phyloP scores from a whole-genome alignment of 2,888 invertebrate genomes.

The Meteorus cinctellus region DNA sequence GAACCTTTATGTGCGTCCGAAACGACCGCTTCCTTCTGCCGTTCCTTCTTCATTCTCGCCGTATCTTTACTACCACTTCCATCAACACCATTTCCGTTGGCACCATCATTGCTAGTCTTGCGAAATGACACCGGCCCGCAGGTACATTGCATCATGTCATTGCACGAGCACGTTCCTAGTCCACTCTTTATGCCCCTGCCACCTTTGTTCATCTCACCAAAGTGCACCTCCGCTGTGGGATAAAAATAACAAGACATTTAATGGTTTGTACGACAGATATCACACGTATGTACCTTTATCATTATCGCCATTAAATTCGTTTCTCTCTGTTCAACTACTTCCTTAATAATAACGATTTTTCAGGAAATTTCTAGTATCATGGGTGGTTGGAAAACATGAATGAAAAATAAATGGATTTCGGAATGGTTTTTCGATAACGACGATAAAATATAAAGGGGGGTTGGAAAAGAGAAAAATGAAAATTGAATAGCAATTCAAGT shows the following conservation, averaged over 20 bases:
- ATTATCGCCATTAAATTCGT: background rate
- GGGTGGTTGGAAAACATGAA: background rate
- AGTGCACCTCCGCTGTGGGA: constrained; percentile 67
- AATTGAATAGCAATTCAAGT: constrained; percentile 56
- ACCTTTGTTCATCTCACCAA: constrained; percentile 71
- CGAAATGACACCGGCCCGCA: constrained; percentile 68
- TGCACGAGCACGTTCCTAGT: constrained; percentile 75
- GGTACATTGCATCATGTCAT: constrained; percentile 71
- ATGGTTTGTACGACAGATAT: background rate
- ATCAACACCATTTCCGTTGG: constrained; percentile 33
- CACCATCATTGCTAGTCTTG: constrained; percentile 43
- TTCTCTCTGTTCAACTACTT: background rate
- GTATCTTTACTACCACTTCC: constrained; percentile 46
- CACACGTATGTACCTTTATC: background rate
- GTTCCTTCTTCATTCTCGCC: constrained; percentile 56
- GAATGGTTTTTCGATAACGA: constrained; percentile 18
- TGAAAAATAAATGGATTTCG: background rate
- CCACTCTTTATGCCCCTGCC: constrained; percentile 74
- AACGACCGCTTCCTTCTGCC: constrained; percentile 55
- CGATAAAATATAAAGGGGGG: background rate
- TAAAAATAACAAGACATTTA: constrained; percentile 21
- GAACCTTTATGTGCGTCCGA: constrained; percentile 65
- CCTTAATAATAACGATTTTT: background rate
- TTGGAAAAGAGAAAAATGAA: constrained; percentile 2
- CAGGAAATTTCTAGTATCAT: background rate